Percentiles rank a stretch among this genome's conserved stretches.
These are phyloP conservation scores for Drosophila elegans DNA, from an alignment of 1,140 invertebrate genomes.

Conservation along the genomic window DNA sequence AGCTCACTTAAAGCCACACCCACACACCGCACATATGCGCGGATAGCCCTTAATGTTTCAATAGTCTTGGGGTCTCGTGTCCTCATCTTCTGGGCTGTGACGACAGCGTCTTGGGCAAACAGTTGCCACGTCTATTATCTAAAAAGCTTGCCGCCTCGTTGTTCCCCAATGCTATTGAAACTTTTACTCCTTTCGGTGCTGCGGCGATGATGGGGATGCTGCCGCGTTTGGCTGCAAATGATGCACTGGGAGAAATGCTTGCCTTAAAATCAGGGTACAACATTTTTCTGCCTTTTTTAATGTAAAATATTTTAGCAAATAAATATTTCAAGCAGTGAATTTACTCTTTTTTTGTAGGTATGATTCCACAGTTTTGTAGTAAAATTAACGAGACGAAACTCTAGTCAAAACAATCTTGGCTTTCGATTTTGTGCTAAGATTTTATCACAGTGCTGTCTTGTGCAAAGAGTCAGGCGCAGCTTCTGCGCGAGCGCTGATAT, in stretches of 20 bases:
- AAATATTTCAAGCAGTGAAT: too few relatives aligned
- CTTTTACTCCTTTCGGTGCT: slow-evolving; percentile 73
- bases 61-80: slow-evolving; percentile 59
- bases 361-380: too few relatives aligned
- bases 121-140: slow-evolving; percentile 79
- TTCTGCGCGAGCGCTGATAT: slow-evolving; percentile 72
- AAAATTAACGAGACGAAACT: too few relatives aligned
- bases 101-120: slow-evolving; percentile 57
- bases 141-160: slow-evolving; percentile 67
- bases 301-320: too few relatives aligned
- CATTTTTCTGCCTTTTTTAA: neutral
- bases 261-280: too few relatives aligned
- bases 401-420: too few relatives aligned
- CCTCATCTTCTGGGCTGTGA: slow-evolving; percentile 38
- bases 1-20: slow-evolving; percentile 58
- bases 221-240: slow-evolving; percentile 2
- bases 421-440: neutral
- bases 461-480: slow-evolving; percentile 35
- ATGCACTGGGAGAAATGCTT: slow-evolving; percentile 6
- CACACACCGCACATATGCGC: slow-evolving; percentile 18
- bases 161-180: slow-evolving; percentile 55
- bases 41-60: slow-evolving; percentile 69
- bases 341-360: too few relatives aligned
- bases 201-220: slow-evolving; percentile 32
- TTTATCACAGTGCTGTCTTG: slow-evolving; percentile 12